Evolutionary conservation across 2,113 vertebrate genomes (phyloP), one percentile per base, ranked within the genome.

Genomic region (Callithrix jacchus): DNA sequence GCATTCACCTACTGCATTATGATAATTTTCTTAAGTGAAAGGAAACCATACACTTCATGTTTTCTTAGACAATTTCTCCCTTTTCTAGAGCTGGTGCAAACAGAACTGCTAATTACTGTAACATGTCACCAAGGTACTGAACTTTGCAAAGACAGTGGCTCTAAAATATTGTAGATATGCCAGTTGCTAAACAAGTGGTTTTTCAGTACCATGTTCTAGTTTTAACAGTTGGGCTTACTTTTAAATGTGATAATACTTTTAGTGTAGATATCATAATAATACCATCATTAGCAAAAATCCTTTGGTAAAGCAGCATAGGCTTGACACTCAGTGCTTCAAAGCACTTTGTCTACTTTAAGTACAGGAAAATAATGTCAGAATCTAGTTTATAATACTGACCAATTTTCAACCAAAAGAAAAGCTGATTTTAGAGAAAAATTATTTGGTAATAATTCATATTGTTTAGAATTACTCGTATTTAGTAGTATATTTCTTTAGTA

Each of bases 341-440:
- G 32, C 25, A 47, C 18, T 76, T 90, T 79, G 20, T 13, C 5
- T 90, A 71, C 10, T 83, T 90, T 17, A 35, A 87, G 54, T 71
- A 49, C 66, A 64, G 25, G 76, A 83, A 93, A 49, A 84, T 18
- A 56, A 89, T 7, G 30, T 3, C 12, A 52, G 35, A 47, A 93
- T 71, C 4, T 90, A 90, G 12, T 82, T 61, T 87, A 45, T 82
- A 54, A 89, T 49, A 37, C 16, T 76, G 52, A 68, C 40, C 8
- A 88, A 9, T 84, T 93, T 96, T 93, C 68, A 77, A 42, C 13
- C 37, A 42, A 49, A 87, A 49, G 52, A 9, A 83, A 93, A 90
- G 71, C 64, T 58, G 14, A 8, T 68, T 93, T 70, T 47, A 77
- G 32, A 64, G 18, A 82, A 92, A 70, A 76, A 61, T 10, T 54